phyloP scores from a whole-genome alignment of 2,113 vertebrate species.

The Argyrosomus japonicus region DNA sequence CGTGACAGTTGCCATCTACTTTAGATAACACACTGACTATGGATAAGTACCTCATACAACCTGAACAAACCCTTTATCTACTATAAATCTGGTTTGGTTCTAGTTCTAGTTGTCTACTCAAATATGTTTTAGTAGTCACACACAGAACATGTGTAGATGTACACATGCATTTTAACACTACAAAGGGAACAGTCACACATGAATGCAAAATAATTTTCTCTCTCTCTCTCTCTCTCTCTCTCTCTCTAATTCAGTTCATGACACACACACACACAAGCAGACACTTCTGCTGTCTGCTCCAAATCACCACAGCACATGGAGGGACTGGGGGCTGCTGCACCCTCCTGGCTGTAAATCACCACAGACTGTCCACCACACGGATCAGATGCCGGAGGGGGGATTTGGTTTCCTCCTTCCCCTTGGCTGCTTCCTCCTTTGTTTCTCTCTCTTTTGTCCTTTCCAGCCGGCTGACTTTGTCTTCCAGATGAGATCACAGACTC shows the following conservation, averaged over 20 bases:
- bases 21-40: too few relatives aligned
- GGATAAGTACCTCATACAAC: too few relatives aligned
- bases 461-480: constrained; percentile 52
- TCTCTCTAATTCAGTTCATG: not conserved
- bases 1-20: too few relatives aligned
- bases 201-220: not conserved
- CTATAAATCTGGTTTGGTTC: too few relatives aligned
- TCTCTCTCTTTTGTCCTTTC: constrained; percentile 29
- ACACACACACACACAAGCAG: not conserved
- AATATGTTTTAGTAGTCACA: too few relatives aligned
- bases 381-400: constrained; percentile 17
- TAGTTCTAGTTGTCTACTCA: too few relatives aligned
- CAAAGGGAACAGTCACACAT: too few relatives aligned
- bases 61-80: too few relatives aligned
- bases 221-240: not conserved
- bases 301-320: constrained; percentile 23
- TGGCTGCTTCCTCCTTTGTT: not conserved
- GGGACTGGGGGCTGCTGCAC: not conserved
- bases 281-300: not conserved
- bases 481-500: constrained; percentile 46
- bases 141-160: too few relatives aligned
- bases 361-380: constrained; percentile 7
- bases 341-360: constrained; percentile 22
- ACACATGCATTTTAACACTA: too few relatives aligned
- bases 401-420: constrained; percentile 22